These are phyloP conservation scores for Akabosia matsudoensis DNA, from an alignment of 1,140 invertebrate genomes.

Conservation along the genomic window DNA sequence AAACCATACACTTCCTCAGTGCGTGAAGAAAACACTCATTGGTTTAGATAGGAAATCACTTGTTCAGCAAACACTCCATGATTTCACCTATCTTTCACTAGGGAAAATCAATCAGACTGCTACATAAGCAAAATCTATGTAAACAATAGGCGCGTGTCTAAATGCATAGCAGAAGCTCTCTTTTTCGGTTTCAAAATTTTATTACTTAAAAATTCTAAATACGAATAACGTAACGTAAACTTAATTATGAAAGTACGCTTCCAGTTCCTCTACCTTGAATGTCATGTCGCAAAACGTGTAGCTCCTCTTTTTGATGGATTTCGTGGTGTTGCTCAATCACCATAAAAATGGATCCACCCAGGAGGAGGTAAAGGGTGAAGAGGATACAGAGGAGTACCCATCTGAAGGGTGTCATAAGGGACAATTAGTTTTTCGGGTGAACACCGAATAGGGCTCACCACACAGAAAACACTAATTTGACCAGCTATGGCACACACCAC, in stretches of 20 bases:
- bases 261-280: slow-evolving; percentile 45
- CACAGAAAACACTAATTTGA: not conserved
- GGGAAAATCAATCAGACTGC: too few species aligned
- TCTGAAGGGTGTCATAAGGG: slow-evolving; percentile 37
- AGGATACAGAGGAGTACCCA: slow-evolving; percentile 38
- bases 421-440: not conserved
- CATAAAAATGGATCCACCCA: slow-evolving; percentile 43
- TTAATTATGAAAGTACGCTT: too few species aligned
- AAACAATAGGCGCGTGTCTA: not conserved
- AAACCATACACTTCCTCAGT: too few species aligned
- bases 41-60: too few species aligned
- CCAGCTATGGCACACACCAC: not conserved
- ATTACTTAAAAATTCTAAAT: too few species aligned
- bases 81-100: too few species aligned
- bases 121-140: not conserved
- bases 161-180: too few species aligned
- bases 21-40: too few species aligned
- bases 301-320: slow-evolving; percentile 36
- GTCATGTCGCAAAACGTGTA: slow-evolving; percentile 35
- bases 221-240: not conserved
- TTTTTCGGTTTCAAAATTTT: too few species aligned
- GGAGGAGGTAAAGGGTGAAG: slow-evolving; percentile 37
- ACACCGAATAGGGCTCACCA: slow-evolving; percentile 1
- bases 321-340: slow-evolving; percentile 41
- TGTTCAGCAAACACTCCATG: too few species aligned